Conservation (phyloP, 2,797 vertebrate genomes). For the Esox lucius region DNA sequence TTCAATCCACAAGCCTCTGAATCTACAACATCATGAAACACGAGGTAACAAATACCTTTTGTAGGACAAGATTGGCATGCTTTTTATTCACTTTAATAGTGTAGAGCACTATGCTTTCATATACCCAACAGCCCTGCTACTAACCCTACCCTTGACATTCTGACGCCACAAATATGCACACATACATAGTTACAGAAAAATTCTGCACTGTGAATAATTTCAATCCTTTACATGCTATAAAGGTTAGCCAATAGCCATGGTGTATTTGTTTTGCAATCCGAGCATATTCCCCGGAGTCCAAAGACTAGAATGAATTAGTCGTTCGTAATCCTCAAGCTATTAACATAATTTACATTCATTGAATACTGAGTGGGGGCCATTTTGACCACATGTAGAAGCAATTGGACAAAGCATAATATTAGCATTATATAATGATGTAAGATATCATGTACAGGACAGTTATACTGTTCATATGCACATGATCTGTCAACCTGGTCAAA, state of each 20-base stretch:
- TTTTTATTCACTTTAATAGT: neutral
- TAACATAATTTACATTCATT: too few species aligned
- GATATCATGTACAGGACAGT: too few species aligned
- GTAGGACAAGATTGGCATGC: neutral
- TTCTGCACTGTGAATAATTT: neutral
- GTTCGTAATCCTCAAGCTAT: too few species aligned
- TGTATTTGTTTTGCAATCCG: conserved; percentile 15
- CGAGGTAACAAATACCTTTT: neutral
- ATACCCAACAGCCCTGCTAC: conserved; percentile 19
- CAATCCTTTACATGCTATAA: too few species aligned
- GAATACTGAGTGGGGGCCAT: too few species aligned
- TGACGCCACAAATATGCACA: conserved; percentile 37
- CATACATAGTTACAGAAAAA: conserved; percentile 19
- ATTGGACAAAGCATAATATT: too few species aligned
- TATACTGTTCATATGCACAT: too few species aligned
- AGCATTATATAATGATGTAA: too few species aligned
- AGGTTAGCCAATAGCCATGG: neutral
- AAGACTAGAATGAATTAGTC: neutral
- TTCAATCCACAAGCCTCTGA: neutral
- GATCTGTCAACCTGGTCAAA: too few species aligned
- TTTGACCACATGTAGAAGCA: too few species aligned
- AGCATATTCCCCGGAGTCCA: conserved; percentile 13
- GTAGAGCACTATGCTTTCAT: neutral
- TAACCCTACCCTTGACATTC: conserved; percentile 54
- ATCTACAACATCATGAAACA: neutral